These are phyloP conservation scores for Datnioides undecimradiatus DNA, from an alignment of 2,113 vertebrate species.

Conservation along the genomic window DNA sequence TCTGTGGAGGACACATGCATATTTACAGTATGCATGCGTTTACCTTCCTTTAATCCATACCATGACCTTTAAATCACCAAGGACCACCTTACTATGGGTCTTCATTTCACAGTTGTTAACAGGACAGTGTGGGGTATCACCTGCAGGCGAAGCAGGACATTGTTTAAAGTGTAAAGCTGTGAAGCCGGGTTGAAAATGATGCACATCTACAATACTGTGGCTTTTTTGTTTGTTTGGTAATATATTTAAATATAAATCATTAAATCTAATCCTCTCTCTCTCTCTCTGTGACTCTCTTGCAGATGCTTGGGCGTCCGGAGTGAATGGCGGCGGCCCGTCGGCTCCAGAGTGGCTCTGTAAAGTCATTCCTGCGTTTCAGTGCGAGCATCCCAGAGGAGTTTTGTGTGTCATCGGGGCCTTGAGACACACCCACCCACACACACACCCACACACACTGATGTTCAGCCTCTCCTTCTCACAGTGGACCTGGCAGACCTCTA, in stretches of 20 bases:
- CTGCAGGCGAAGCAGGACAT: too few species aligned
- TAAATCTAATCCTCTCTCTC: not conserved
- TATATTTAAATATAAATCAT: not conserved
- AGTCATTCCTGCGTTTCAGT: slow-evolving; percentile 26
- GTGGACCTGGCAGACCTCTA: slow-evolving; percentile 56
- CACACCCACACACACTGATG: slow-evolving; percentile 33
- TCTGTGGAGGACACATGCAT: too few species aligned
- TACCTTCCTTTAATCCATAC: too few species aligned
- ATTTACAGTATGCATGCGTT: too few species aligned
- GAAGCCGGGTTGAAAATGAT: too few species aligned
- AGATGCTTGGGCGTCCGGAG: slow-evolving; percentile 52
- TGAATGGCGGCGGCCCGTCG: slow-evolving; percentile 17
- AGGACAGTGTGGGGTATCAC: too few species aligned
- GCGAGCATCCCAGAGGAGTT: slow-evolving; percentile 42
- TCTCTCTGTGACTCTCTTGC: slow-evolving; percentile 20
- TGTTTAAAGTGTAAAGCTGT: too few species aligned
- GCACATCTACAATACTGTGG: too few species aligned
- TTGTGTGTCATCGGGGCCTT: slow-evolving; percentile 58
- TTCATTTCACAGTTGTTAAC: too few species aligned
- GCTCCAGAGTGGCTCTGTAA: slow-evolving; percentile 26
- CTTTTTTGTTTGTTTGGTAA: not conserved
- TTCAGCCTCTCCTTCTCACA: slow-evolving; percentile 24
- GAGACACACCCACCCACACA: slow-evolving; percentile 38
- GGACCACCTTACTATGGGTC: too few species aligned
- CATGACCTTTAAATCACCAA: too few species aligned